Conservation (phyloP, 1,140 invertebrate species). For the Antheraea pernyi region DNA sequence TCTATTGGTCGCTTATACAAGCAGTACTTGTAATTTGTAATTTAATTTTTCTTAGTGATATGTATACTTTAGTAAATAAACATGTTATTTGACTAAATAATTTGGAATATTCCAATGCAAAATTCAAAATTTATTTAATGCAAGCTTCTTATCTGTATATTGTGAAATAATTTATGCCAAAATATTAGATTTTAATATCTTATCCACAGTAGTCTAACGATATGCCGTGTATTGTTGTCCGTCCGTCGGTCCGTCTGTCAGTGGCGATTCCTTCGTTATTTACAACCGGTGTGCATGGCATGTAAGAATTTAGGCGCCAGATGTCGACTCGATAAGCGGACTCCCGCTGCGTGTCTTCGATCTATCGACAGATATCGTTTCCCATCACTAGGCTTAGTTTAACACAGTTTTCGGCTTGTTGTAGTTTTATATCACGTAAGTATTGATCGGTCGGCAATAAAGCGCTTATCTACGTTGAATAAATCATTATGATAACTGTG, state of each 20-base stretch:
- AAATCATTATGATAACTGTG: conserved; percentile 9
- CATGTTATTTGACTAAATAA: too few species aligned
- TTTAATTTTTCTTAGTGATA: too few species aligned
- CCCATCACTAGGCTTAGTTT: conserved; percentile 24
- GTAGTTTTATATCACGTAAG: conserved; percentile 5
- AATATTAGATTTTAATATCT: neutral
- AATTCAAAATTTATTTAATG: neutral
- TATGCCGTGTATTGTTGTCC: neutral
- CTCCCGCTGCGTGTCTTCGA: conserved; percentile 43
- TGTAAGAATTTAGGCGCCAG: conserved; percentile 71
- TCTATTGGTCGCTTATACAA: too few species aligned
- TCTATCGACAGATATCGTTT: conserved; percentile 41
- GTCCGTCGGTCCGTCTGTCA: conserved; percentile 34
- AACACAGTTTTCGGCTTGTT: conserved; percentile 10
- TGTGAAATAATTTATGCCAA: neutral
- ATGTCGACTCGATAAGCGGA: conserved; percentile 44
- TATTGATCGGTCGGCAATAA: conserved; percentile 13
- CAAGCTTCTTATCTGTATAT: neutral
- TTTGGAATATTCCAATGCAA: too few species aligned
- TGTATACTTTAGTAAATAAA: too few species aligned
- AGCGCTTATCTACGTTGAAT: neutral
- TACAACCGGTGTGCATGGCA: conserved; percentile 40
- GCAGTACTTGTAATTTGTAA: too few species aligned
- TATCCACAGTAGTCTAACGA: neutral
- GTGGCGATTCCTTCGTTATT: conserved; percentile 33